These are phyloP conservation scores for Acrobasis suavella DNA, from an alignment of 2,888 invertebrate genomes.

Conservation along the genomic window DNA sequence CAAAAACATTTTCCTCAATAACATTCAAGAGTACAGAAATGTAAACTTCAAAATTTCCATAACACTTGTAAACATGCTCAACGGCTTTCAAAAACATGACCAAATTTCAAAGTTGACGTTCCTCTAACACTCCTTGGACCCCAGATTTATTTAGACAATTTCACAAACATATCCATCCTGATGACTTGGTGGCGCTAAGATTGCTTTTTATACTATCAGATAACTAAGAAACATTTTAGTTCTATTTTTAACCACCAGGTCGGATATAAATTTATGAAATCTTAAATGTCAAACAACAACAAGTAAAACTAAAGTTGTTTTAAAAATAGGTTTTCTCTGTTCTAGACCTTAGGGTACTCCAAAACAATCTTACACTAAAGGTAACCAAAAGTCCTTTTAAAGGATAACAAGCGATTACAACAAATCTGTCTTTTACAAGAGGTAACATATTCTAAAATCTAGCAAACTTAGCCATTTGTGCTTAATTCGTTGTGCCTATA, in stretches of 20 bases:
- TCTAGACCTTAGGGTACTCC: conserved; percentile 56
- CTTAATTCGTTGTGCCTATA: conserved; percentile 61
- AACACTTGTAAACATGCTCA: conserved; percentile 3
- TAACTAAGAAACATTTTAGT: neutral
- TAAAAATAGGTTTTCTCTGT: conserved; percentile 66
- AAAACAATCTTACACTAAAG: conserved; percentile 68
- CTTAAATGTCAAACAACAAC: conserved; percentile 62
- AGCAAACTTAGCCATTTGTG: conserved; percentile 63
- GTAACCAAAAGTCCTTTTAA: conserved; percentile 72
- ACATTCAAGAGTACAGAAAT: conserved; percentile 27
- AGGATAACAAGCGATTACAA: conserved; percentile 77
- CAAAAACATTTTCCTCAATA: conserved; percentile 15
- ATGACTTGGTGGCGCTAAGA: neutral
- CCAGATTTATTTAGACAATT: conserved; percentile 50
- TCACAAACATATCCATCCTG: conserved; percentile 3
- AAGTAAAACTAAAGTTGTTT: conserved; percentile 68
- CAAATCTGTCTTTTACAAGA: conserved; percentile 72
- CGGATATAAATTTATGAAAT: neutral
- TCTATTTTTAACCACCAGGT: neutral
- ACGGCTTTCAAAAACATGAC: conserved; percentile 21
- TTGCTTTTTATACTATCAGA: neutral
- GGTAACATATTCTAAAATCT: conserved; percentile 62
- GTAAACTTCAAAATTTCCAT: conserved; percentile 28
- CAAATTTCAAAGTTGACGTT: conserved; percentile 51
- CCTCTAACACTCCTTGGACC: conserved; percentile 69